Evolutionary conservation across 1,140 invertebrate species (phyloP), one percentile per base, ranked within the genome.

Genomic region (Hormaphis cornu): DNA sequence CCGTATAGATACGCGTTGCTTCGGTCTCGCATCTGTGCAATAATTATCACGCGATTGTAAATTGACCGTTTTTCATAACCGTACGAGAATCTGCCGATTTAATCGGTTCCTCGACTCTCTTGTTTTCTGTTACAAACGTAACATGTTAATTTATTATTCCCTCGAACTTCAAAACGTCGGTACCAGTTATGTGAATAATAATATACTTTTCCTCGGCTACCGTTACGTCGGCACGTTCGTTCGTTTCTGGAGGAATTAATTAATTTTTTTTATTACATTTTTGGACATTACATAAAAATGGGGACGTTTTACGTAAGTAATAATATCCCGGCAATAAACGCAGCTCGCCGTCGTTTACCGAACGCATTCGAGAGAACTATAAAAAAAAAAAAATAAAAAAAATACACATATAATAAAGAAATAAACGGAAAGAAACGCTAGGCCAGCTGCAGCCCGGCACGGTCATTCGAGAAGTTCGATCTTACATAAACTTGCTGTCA

Each of bases 401-500:
- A 52, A 3, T 28, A 52, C 20, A 26, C 26, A 6, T 52, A 52
- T 52, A 16, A 7, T 28, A 28, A 5, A 22, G n/a, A n/a, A n/a
- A n/a, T n/a, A n/a, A n/a, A n/a, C n/a, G n/a, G n/a, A n/a, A n/a
- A n/a, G n/a, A n/a, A n/a, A n/a, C n/a, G n/a, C n/a, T n/a, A n/a
- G n/a, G n/a, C n/a, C n/a, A n/a, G n/a, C 9, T 18, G 26, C 20
- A 53, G 50, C 28, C 30, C 50, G 28, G 50, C n/a, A 18, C 16
- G 18, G 50, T 30, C 18, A 53, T 9, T 1, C 24, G 18, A 6
- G 26, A 28, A 52, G 50, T 52, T 22, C n/a, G 14, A 18, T 28
- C n/a, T 53, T 53, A 18, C 26, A n/a, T 53, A 53, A 53, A n/a
- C 50, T n/a, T n/a, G n/a, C 50, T 16, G 50, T 53, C 26, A 53